A percentile compares a stretch with the other conserved stretches of the same genome.
These are phyloP conservation scores for Eurytoma adleriae DNA, from an alignment of 2,888 invertebrate genomes.

Conservation along the genomic window DNA sequence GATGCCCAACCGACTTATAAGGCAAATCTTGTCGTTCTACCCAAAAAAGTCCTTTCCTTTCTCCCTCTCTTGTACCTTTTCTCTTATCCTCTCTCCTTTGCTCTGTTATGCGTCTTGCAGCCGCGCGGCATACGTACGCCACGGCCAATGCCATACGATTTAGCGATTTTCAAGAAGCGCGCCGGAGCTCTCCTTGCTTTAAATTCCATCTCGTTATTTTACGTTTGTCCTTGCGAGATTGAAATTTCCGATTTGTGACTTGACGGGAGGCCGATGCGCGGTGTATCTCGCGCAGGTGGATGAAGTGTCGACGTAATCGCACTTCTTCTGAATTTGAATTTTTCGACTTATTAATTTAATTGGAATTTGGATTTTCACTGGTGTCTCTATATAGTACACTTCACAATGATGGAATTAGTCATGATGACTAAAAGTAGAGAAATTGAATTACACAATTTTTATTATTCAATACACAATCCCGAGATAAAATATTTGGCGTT, in stretches of 20 bases:
- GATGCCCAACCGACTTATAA: constrained; percentile 70
- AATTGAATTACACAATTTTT: too few relatives aligned
- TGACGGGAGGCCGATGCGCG: background rate
- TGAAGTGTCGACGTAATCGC: too few relatives aligned
- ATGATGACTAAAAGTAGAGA: too few relatives aligned
- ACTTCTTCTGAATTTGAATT: background rate
- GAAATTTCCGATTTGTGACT: background rate
- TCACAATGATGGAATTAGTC: too few relatives aligned
- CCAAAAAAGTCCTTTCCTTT: constrained; percentile 66
- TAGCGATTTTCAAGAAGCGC: background rate
- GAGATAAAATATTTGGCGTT: too few relatives aligned
- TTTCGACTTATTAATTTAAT: background rate
- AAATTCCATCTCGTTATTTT: constrained; percentile 18
- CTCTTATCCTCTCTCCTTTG: background rate
- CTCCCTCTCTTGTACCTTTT: background rate
- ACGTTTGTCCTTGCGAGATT: constrained; percentile 15
- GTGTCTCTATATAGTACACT: too few relatives aligned
- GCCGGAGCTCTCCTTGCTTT: background rate
- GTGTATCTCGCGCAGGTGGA: too few relatives aligned
- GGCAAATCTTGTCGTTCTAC: constrained; percentile 72
- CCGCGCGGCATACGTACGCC: too few relatives aligned
- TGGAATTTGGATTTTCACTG: too few relatives aligned
- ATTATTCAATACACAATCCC: too few relatives aligned
- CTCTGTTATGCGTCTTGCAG: background rate
- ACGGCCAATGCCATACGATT: background rate